These are phyloP conservation scores for Melanogrammus aeglefinus DNA, from an alignment of 2,797 vertebrate species.

Conservation along the genomic window DNA sequence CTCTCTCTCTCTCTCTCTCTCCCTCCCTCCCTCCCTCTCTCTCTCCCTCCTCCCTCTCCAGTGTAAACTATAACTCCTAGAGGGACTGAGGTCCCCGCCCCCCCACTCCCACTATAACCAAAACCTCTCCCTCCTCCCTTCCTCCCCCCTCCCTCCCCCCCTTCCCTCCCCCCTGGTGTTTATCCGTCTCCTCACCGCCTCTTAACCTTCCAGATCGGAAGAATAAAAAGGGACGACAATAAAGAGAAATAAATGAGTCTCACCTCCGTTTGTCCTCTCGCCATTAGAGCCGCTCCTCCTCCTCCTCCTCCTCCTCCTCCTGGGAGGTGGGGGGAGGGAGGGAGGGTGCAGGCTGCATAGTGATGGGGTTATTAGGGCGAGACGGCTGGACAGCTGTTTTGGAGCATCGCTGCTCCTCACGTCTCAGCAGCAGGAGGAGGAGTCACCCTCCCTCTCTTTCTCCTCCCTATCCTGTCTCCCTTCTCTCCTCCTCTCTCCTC, in stretches of 20 bases:
- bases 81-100: constrained; percentile 1
- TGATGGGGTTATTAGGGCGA: constrained; percentile 50
- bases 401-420: constrained; percentile 35
- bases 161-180: constrained; percentile 11
- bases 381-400: constrained; percentile 57
- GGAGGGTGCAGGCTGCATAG: constrained; percentile 46
- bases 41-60: too few relatives aligned
- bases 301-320: constrained; percentile 7
- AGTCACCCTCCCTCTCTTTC: too few relatives aligned
- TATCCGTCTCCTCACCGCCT: background rate
- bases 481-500: too few relatives aligned
- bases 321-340: background rate
- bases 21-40: too few relatives aligned
- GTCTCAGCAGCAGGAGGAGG: too few relatives aligned
- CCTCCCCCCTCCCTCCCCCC: background rate
- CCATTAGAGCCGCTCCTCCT: constrained; percentile 22
- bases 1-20: too few relatives aligned
- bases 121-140: too few relatives aligned
- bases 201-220: constrained; percentile 36
- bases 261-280: constrained; percentile 60
- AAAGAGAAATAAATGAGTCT: constrained; percentile 60
- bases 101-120: too few relatives aligned
- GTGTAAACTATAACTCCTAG: background rate
- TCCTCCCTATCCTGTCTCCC: too few relatives aligned
- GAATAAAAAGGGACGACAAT: background rate